A percentile compares a stretch with the other conserved stretches of the same genome.
These are phyloP conservation scores for Acipenser ruthenus DNA, from an alignment of 2,797 vertebrate species.

Conservation along the genomic window DNA sequence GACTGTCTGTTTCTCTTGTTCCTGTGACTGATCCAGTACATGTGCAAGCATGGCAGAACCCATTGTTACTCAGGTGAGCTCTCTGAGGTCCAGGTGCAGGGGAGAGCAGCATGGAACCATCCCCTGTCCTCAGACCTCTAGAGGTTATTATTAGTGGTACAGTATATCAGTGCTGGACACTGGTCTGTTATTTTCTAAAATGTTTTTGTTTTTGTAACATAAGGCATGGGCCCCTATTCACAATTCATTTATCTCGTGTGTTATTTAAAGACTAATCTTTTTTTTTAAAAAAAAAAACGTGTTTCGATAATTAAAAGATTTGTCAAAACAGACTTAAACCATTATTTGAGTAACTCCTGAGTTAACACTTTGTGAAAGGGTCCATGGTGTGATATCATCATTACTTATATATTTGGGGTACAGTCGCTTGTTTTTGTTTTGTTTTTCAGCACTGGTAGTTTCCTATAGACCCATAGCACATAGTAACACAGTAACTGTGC, in stretches of 20 bases:
- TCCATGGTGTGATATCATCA: background rate
- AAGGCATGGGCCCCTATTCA: background rate
- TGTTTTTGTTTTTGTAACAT: conserved; percentile 13
- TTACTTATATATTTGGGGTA: background rate
- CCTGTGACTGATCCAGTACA: too few relatives aligned
- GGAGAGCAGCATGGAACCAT: too few relatives aligned
- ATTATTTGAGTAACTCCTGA: too few relatives aligned
- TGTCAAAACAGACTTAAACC: too few relatives aligned
- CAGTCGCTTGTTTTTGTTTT: background rate
- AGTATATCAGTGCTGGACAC: conserved; percentile 53
- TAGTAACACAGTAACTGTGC: background rate
- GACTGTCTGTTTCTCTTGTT: too few relatives aligned
- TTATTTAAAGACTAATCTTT: background rate
- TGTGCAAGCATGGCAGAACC: too few relatives aligned
- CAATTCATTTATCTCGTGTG: background rate
- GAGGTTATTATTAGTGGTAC: background rate
- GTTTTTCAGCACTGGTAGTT: conserved; percentile 6
- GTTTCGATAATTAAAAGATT: too few relatives aligned
- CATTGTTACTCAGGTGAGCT: too few relatives aligned
- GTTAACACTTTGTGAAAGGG: background rate
- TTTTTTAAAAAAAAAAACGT: too few relatives aligned
- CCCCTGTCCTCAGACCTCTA: too few relatives aligned
- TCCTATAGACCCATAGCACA: conserved; percentile 3
- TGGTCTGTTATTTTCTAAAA: conserved; percentile 29
- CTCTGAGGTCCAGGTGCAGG: too few relatives aligned